Evolutionary conservation across 2,888 invertebrate species (phyloP).

Genomic region (Heliconius aoede): DNA sequence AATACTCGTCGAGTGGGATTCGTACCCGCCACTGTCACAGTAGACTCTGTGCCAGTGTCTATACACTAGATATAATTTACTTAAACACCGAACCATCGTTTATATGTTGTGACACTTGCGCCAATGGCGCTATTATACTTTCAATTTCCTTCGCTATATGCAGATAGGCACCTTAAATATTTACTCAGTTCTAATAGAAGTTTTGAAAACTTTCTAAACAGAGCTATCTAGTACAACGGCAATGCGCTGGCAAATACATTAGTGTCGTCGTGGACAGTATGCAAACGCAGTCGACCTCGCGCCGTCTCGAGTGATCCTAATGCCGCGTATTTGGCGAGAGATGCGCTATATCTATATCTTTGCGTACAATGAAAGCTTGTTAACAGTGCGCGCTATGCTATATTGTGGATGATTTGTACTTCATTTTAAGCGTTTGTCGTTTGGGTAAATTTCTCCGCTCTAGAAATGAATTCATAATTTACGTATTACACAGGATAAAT

Average conservation of each 20-base stretch:
- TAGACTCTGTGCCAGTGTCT: too few relatives aligned
- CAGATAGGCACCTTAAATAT: not conserved
- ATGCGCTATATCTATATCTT: conserved; percentile 8
- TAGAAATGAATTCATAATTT: too few relatives aligned
- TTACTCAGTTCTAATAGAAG: conserved; percentile 1
- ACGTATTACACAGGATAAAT: too few relatives aligned
- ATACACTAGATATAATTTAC: too few relatives aligned
- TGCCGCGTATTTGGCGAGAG: conserved; percentile 47
- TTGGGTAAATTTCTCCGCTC: too few relatives aligned
- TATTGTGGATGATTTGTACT: not conserved
- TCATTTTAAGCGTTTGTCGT: not conserved
- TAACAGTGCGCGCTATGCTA: conserved; percentile 15
- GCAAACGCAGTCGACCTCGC: conserved; percentile 54
- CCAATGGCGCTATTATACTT: too few relatives aligned
- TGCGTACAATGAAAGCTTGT: conserved; percentile 16
- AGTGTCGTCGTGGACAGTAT: conserved; percentile 58
- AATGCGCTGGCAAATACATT: conserved; percentile 73
- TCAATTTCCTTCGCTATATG: too few relatives aligned
- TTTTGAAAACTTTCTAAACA: conserved; percentile 14
- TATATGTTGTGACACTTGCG: too few relatives aligned
- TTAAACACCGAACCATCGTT: too few relatives aligned
- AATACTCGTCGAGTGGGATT: too few relatives aligned
- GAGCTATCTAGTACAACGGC: conserved; percentile 51
- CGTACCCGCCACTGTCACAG: too few relatives aligned
- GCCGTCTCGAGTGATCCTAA: conserved; percentile 59